Percentiles rank a stretch among this genome's conserved stretches.
These are phyloP conservation scores for Zosterops pallidus DNA, from an alignment of 2,113 vertebrate species.

Conservation along the genomic window DNA sequence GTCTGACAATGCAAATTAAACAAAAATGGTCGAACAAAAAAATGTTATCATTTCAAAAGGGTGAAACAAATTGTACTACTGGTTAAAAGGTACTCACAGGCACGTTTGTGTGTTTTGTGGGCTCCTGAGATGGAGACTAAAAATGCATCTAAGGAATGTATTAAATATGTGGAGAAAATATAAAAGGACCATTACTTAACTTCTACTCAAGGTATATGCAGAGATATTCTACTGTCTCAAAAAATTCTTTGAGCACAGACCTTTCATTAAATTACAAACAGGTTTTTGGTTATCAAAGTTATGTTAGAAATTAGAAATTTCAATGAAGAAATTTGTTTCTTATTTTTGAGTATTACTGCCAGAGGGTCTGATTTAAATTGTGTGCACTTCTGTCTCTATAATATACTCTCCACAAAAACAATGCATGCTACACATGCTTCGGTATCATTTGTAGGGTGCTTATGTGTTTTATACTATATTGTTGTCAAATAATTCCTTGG, in stretches of 20 bases:
- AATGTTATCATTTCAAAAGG: conserved; percentile 33
- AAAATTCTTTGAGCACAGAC: neutral
- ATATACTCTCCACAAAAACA: neutral
- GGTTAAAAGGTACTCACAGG: neutral
- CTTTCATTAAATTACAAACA: neutral
- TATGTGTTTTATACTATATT: neutral
- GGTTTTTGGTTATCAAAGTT: neutral
- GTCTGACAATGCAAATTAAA: conserved; percentile 39
- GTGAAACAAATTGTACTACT: neutral
- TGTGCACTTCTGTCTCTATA: neutral
- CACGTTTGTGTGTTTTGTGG: neutral
- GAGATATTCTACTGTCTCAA: neutral
- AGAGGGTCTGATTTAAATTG: neutral
- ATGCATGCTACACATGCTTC: neutral
- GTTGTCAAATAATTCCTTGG: neutral
- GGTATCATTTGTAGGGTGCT: neutral
- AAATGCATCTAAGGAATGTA: neutral
- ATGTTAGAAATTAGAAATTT: neutral
- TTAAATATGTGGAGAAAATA: neutral
- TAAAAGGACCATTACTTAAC: neutral
- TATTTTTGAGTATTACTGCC: neutral
- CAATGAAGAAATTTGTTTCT: neutral
- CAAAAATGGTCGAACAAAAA: neutral
- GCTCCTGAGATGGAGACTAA: neutral
- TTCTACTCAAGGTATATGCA: neutral